Conservation (phyloP, 2,888 invertebrate species). For the Escarpia spicata region DNA sequence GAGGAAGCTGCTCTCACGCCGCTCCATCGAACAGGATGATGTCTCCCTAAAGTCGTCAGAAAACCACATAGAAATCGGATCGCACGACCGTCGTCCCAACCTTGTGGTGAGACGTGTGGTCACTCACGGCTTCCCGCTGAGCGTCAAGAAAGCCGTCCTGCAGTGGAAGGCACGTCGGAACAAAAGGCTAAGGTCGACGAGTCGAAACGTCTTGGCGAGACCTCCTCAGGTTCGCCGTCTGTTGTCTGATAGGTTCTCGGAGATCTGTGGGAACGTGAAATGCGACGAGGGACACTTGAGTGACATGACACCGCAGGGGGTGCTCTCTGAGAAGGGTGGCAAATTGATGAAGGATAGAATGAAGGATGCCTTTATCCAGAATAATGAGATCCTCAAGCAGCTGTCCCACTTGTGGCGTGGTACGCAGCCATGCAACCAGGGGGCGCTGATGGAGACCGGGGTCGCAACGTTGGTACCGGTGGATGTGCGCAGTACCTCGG, state of each 20-base stretch:
- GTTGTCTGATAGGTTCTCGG: neutral
- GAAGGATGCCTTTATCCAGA: neutral
- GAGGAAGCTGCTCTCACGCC: neutral
- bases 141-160: slow-evolving; percentile 1
- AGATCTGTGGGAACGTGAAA: neutral
- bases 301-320: neutral
- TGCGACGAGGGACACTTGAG: neutral
- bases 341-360: neutral
- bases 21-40: neutral
- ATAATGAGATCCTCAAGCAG: neutral
- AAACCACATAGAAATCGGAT: neutral
- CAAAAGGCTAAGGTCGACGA: neutral
- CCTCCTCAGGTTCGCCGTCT: neutral
- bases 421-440: neutral
- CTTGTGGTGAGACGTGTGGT: neutral
- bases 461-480: neutral
- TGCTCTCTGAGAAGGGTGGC: neutral
- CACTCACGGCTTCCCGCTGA: neutral
- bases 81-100: neutral
- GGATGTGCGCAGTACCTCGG: neutral
- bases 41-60: neutral
- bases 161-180: neutral
- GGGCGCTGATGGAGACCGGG: neutral
- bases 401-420: neutral
- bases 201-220: neutral